Percentiles rank a stretch among this genome's conserved stretches.
Evolutionary conservation across 1,140 invertebrate genomes (phyloP).

Genomic region (Pristionchus pacificus): DNA sequence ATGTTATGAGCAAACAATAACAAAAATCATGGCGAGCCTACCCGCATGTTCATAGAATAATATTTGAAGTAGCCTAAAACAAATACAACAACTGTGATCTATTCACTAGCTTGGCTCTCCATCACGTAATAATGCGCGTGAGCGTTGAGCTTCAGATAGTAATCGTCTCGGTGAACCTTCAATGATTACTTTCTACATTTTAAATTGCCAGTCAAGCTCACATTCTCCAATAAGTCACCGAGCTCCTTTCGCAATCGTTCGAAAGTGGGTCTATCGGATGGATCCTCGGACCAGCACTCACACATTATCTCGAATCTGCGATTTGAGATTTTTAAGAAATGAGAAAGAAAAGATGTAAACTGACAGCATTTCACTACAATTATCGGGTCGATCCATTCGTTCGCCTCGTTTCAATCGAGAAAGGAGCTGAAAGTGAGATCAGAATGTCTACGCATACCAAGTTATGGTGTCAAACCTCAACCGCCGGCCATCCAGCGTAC

Average conservation of each 20-base stretch:
- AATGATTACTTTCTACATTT: no score
- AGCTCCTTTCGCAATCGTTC: conserved; percentile 45
- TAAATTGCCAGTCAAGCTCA: conserved; percentile 44
- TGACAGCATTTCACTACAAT: conserved; percentile 60
- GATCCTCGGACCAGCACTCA: conserved; percentile 46
- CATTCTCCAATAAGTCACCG: conserved; percentile 48
- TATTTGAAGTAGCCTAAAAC: no score
- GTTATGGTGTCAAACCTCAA: not conserved
- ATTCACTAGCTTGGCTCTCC: no score
- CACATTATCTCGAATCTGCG: conserved; percentile 51
- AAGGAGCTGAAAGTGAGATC: conserved; percentile 52
- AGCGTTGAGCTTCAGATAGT: no score
- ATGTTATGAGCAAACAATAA: no score
- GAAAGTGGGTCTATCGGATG: conserved; percentile 42
- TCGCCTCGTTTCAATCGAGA: conserved; percentile 56
- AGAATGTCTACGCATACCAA: not conserved
- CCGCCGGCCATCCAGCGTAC: conserved; percentile 48
- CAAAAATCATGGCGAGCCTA: no score
- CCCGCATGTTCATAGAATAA: no score
- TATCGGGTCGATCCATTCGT: conserved; percentile 60
- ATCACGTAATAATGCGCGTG: no score
- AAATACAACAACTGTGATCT: no score
- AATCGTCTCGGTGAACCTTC: no score
- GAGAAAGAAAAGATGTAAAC: conserved; percentile 41
- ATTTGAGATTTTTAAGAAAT: no score